Evolutionary conservation across 2,797 vertebrate species (phyloP).

Genomic region (Xiphorhynchus erythropygius): DNA sequence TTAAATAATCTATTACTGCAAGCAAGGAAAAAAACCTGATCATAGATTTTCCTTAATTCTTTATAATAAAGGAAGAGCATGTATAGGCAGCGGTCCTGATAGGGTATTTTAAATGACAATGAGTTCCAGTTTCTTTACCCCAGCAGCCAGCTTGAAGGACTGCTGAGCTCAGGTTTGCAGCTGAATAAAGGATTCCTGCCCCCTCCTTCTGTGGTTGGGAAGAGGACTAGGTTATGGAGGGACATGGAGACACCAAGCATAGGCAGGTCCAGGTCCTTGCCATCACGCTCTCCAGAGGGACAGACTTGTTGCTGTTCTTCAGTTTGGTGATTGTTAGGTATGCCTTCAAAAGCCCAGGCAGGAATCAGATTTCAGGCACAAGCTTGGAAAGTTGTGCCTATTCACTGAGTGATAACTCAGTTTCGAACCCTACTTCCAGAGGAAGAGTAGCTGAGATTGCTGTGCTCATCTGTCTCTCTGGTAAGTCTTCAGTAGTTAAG

Average conservation of each 20-base stretch:
- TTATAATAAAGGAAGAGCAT: background rate
- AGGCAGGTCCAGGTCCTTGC: background rate
- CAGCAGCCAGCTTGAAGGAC: background rate
- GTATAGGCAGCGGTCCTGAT: background rate
- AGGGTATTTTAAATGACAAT: background rate
- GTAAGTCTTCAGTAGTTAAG: background rate
- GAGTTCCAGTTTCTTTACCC: background rate
- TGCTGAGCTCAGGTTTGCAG: background rate
- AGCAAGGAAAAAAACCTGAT: slow-evolving; percentile 24
- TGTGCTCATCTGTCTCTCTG: background rate
- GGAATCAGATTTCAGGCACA: background rate
- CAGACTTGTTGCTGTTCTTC: background rate
- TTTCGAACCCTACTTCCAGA: background rate
- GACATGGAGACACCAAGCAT: background rate
- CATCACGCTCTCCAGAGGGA: background rate
- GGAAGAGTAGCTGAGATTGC: background rate
- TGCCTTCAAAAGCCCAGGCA: background rate
- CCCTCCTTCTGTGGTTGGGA: rapidly evolving
- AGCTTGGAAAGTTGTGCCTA: background rate
- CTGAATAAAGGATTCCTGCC: background rate
- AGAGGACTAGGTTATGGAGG: rapidly evolving
- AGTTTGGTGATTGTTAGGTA: background rate
- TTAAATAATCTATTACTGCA: slow-evolving; percentile 23
- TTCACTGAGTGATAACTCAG: background rate
- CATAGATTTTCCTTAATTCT: slow-evolving; percentile 4